Evolutionary conservation across 64 coral and sea anemone species (phyloP).

Genomic region (Montipora sp.): DNA sequence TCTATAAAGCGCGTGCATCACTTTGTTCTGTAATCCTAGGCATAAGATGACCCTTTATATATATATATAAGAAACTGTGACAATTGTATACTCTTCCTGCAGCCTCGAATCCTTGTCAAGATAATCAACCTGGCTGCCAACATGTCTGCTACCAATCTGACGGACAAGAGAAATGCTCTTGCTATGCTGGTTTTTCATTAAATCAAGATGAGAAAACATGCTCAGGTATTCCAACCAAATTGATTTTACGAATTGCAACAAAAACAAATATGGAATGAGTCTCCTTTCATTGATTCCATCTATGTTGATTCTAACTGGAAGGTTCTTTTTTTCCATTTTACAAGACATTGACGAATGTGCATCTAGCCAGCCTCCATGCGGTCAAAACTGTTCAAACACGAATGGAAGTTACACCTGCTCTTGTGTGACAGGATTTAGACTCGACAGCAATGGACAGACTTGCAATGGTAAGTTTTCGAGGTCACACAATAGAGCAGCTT

Average conservation of each 20-base stretch:
- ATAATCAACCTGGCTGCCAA: constrained; percentile 29
- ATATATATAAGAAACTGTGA: too few relatives aligned
- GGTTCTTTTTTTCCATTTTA: background rate
- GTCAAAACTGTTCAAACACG: constrained; percentile 36
- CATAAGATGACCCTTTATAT: too few relatives aligned
- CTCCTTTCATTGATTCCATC: too few relatives aligned
- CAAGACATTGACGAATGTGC: constrained; percentile 65
- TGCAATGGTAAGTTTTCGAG: constrained; percentile 23
- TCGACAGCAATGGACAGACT: constrained; percentile 27
- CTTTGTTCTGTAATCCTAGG: too few relatives aligned
- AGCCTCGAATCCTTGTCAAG: constrained; percentile 33
- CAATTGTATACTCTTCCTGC: background rate
- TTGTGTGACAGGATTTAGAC: constrained; percentile 20
- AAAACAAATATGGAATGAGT: background rate
- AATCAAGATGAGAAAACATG: constrained; percentile 43
- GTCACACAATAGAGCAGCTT: too few relatives aligned
- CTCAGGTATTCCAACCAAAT: constrained; percentile 12
- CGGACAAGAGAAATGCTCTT: constrained; percentile 32
- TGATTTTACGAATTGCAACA: background rate
- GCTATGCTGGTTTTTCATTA: constrained; percentile 36
- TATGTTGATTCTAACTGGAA: too few relatives aligned
- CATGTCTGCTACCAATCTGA: constrained; percentile 44
- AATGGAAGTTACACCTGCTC: constrained; percentile 35
- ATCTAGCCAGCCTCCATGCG: background rate
- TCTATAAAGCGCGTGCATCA: too few relatives aligned